Conservation (phyloP, 2,797 vertebrate genomes). For the Chrysocyon brachyurus region DNA sequence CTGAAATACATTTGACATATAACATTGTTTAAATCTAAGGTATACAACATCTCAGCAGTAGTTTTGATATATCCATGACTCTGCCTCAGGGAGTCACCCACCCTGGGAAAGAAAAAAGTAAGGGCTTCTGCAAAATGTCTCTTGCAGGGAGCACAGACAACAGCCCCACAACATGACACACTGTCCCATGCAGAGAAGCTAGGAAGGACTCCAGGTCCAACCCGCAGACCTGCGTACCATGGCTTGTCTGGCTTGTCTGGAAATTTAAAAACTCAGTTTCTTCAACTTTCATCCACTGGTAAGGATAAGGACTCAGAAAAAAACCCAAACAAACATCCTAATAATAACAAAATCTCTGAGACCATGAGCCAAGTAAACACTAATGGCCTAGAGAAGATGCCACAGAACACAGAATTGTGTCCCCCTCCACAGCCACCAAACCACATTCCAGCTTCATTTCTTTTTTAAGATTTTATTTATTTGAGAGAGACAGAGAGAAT, state of each 20-base stretch:
- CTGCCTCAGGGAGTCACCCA: rapidly evolving
- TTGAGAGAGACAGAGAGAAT: no score
- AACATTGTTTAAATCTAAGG: not conserved
- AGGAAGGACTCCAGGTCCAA: not conserved
- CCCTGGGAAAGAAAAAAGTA: not conserved
- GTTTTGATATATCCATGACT: not conserved
- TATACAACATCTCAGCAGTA: not conserved
- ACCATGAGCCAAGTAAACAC: not conserved
- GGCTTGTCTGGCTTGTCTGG: not conserved
- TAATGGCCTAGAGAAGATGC: not conserved
- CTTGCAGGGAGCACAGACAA: not conserved
- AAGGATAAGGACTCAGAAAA: not conserved
- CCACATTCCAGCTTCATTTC: not conserved
- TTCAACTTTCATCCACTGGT: no score
- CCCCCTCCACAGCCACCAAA: not conserved
- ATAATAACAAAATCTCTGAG: not conserved
- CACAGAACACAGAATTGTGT: not conserved
- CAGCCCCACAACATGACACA: not conserved
- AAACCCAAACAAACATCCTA: no score
- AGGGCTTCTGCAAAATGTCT: not conserved
- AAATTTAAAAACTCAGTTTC: not conserved
- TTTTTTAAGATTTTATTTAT: no score
- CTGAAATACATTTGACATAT: not conserved
- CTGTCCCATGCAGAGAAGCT: not conserved
- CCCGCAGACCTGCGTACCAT: not conserved